Conservation (phyloP, 2,797 vertebrate genomes). For the Etheostoma perlongum region DNA sequence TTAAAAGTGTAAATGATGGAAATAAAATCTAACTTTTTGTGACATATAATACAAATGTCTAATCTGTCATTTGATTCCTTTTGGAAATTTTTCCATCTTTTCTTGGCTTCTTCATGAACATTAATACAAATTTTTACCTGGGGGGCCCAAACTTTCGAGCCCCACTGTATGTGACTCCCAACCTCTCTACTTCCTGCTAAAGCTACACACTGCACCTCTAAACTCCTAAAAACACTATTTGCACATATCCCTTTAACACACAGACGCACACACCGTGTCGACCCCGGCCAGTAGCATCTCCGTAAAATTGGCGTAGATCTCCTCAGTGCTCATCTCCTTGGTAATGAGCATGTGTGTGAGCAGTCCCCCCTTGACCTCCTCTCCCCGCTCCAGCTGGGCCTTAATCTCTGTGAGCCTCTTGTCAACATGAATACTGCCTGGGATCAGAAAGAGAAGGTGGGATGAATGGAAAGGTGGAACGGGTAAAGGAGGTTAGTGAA, state of each 20-base stretch:
- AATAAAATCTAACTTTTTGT: too few relatives aligned
- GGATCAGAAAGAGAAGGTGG: slow-evolving; percentile 48
- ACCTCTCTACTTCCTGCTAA: slow-evolving; percentile 44
- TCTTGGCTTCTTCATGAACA: too few relatives aligned
- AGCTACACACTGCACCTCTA: slow-evolving; percentile 1
- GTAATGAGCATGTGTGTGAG: slow-evolving; percentile 91
- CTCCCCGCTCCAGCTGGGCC: slow-evolving; percentile 82
- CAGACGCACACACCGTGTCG: slow-evolving; percentile 87
- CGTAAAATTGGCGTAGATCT: slow-evolving; percentile 94
- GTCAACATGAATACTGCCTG: slow-evolving; percentile 92
- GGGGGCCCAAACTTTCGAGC: too few relatives aligned
- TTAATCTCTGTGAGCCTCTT: slow-evolving; percentile 87
- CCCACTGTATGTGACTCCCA: neutral
- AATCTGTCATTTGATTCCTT: too few relatives aligned
- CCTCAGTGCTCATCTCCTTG: slow-evolving; percentile 90
- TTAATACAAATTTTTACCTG: too few relatives aligned
- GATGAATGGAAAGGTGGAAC: slow-evolving; percentile 22
- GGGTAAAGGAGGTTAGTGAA: slow-evolving; percentile 5
- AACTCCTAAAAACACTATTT: slow-evolving; percentile 48
- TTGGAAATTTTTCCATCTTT: too few relatives aligned
- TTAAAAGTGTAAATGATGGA: too few relatives aligned
- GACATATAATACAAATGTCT: too few relatives aligned
- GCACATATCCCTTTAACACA: slow-evolving; percentile 26
- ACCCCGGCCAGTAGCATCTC: slow-evolving; percentile 97
- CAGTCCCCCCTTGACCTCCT: slow-evolving; percentile 88